Base-by-base conservation (phyloP, 2,888 invertebrate genomes). In the Pandemis cinnamomeana region DNA sequence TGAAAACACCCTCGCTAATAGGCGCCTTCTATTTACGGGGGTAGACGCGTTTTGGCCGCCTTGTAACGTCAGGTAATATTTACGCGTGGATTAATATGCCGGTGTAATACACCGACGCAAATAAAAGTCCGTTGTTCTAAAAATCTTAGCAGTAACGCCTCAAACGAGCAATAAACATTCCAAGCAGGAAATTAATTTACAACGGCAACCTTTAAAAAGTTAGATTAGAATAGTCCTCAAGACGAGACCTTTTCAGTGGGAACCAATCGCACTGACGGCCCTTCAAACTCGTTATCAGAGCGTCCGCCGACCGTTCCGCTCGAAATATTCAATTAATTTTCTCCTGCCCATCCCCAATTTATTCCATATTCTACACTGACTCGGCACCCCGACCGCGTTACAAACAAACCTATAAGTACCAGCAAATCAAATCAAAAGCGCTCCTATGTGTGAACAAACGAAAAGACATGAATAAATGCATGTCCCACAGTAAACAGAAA, bases 391-490 rank as follows among this genome's bases (percentile, higher is more conserved):
- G 27, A 11, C 11, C 58, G 11, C 58, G 7, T 27, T 58, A 58
- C n/a, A 27, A 58, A 27, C 27, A 58, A 58, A 58, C 58, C 53
- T 20, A 58, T 58, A 27, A 27, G 8, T 55, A 58, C 11, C 4
- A 51, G 5, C n/a, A 58, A 58, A 58, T 27, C 58, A 58, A 27
- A 27, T 58, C 58, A 58, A 58, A 36, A 58, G 4, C 27, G 58
- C 58, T 58, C 27, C 58, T 58, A 15, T 55, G 58, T 58, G 58
- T 58, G 27, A 27, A 27, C 51, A 10, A n/a, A 60, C 61, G 61
- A 36, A 13, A 11, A 67, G 44, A n/a, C 42, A 71, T 67, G 60
- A 71, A 71, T 71, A 71, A 66, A 71, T 71, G 67, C 27, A 64
- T 13, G 63, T 13, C 48, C 64, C 48, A 27, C 64, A 7, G 46